Evolutionary conservation across 37 sponge, comb jelly and placozoan genomes (phyloP), one percentile per base, ranked within the genome.

Genomic region (Beroe forskalii): DNA sequence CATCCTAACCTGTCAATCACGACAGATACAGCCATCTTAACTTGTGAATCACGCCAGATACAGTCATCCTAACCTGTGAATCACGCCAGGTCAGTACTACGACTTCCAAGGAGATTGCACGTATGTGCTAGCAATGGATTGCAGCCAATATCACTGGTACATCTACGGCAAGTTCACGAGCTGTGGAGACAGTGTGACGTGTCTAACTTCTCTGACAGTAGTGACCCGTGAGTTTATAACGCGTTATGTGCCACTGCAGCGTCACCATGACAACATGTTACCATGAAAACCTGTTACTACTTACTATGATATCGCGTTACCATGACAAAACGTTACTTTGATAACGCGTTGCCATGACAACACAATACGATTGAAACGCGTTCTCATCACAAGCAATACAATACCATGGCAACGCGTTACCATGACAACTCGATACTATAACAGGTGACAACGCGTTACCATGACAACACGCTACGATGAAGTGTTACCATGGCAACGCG

Each of bases 101-200:
- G 32, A 27, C 17, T 69, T 69, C 72, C 72, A 36, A 33, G 72
- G 72, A 0, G 72, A 69, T 14, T 69, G 72, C 17, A 27, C 72
- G 4, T 69, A 69, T 35, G 72, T 69, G 4, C 38, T 69, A 2
- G 72, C 72, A 1, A 69, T 69, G 72, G 72, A 69, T 32, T 69
- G 72, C 32, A 32, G 33, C 17, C 17, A 19, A 33, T 69, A 36
- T 69, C 3, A 2, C 0, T 69, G 72, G 72, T 69, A 69, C 17
- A 36, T 69, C 9, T 69, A 69, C 72, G 72, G 72, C 4, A 69
- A 69, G 39, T 69, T 69, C 72, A 32, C 38, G 17, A 1, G 37
- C 2, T 69, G 72, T 32, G 72, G 39, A 12, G 17, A 69, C 8
- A 37, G 39, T 4, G 36, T 17, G 1, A 69, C 72, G 1, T 69